A percentile compares a stretch with the other conserved stretches of the same genome.
These are phyloP conservation scores for Sarcophaga carnaria DNA, from an alignment of 2,888 invertebrate genomes.

Conservation along the genomic window DNA sequence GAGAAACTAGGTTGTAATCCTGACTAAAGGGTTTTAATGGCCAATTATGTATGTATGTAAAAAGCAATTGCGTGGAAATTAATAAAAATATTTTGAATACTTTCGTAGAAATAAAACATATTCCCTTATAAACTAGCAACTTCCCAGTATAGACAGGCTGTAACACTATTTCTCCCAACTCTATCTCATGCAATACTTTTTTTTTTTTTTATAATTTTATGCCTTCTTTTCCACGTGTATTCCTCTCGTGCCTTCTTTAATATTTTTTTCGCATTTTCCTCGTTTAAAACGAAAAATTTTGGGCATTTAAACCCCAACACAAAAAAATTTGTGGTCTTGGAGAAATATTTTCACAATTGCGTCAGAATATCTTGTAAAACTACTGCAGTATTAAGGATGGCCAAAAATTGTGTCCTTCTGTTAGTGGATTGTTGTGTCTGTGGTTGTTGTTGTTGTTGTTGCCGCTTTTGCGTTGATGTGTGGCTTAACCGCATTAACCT, in stretches of 20 bases:
- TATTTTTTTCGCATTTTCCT: not conserved
- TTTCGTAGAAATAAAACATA: too few species aligned
- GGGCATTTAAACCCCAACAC: conserved; percentile 46
- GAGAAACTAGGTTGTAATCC: too few species aligned
- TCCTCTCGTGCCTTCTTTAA: not conserved
- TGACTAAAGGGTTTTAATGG: too few species aligned
- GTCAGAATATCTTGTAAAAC: conserved; percentile 53
- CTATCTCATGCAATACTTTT: not conserved
- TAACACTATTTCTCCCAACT: not conserved
- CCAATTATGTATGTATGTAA: too few species aligned
- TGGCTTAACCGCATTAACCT: conserved; percentile 60
- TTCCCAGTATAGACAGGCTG: too few species aligned
- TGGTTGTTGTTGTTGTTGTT: not conserved
- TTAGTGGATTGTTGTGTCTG: not conserved
- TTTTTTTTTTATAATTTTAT: too few species aligned
- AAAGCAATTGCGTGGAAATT: too few species aligned
- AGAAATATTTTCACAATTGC: conserved; percentile 27
- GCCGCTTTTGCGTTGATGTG: conserved; percentile 50
- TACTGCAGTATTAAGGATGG: conserved; percentile 61
- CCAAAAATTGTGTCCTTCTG: conserved; percentile 31
- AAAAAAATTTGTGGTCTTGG: conserved; percentile 31
- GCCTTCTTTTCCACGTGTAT: not conserved
- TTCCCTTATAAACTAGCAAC: too few species aligned
- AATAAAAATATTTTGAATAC: too few species aligned
- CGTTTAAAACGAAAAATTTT: not conserved